Conservation (phyloP, 2,797 vertebrate species). For the Hypotaenidia philippensis region DNA sequence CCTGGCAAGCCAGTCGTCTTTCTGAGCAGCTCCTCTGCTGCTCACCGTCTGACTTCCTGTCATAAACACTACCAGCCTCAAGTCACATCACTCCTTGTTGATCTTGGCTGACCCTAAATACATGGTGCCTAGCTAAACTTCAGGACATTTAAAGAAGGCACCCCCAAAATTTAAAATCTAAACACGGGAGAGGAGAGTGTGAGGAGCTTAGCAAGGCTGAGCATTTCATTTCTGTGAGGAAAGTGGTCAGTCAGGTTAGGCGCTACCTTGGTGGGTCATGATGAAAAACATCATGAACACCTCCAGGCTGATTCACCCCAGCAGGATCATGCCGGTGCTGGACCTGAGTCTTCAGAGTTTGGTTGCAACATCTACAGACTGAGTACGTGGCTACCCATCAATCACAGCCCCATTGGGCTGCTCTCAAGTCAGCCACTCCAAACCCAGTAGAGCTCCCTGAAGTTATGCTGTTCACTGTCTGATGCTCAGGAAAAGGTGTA, state of each 20-base stretch:
- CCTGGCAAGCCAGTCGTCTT: background rate
- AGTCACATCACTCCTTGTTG: fast-evolving
- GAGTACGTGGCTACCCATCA: background rate
- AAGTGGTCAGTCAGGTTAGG: background rate
- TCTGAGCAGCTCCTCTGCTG: background rate
- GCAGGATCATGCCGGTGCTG: background rate
- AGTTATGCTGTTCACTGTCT: background rate
- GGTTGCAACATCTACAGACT: background rate
- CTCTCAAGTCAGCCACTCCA: background rate
- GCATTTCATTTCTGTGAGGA: background rate
- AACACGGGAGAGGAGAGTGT: background rate
- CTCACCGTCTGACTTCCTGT: background rate
- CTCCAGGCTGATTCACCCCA: background rate
- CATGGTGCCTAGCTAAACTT: background rate
- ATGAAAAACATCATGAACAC: background rate
- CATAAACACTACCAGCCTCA: fast-evolving
- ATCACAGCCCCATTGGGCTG: background rate
- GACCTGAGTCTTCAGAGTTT: background rate
- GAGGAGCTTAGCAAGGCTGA: background rate
- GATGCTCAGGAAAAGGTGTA: background rate
- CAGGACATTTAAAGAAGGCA: background rate
- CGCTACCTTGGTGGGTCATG: background rate
- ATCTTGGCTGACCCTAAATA: background rate
- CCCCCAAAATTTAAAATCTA: background rate
- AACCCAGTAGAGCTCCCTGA: background rate